Base-by-base conservation (phyloP, 2,797 vertebrate genomes). In the Taeniopygia guttata region DNA sequence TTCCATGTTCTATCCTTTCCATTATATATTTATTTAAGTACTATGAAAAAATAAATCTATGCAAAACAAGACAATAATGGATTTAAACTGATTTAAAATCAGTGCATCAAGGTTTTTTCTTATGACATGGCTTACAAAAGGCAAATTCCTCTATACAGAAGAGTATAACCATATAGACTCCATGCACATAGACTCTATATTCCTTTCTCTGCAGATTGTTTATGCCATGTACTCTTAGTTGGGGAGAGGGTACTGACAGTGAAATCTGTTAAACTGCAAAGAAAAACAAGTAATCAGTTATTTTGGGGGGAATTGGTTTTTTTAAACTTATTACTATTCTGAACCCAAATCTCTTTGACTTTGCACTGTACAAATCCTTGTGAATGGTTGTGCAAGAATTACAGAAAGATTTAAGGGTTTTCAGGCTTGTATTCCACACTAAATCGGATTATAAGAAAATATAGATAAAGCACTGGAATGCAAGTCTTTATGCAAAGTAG, bases 381-480 rank as follows among this genome's bases (percentile, higher is more conserved):
- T 81, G 89, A 96, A 96, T 81, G 83, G 46, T 68, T 88, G 77
- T 79, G 85, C 77, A 88, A 91, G 94, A 95, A 94, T 93, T 91
- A 95, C 73, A 93, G 63, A 51, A 91, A 91, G 87, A 91, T 91
- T 91, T 93, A 84, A 73, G 58, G 48, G 14, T 4, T 92, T 94
- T 72, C 75, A 91, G 87, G 58, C 67, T 88, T 79, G 82, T 91
- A 93, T 84, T 95, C 88, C 70, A 70, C 92, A 82, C 45, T 86
- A 95, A 95, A 94, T 76, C 10, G 18, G 91, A 93, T 96, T 96
- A 95, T 69, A 84, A 51, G 29, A 81, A 97, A 93, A 96, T 72
- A 93, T 29, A 96, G 91, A 95, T 92, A 67, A 93, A 93, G 68
- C 87, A 80, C 45, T 83, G 68, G 72, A 87, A 95, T 70, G 49